These are phyloP conservation scores for Platorchestia sp. DNA, from an alignment of 1,140 invertebrate genomes.

Conservation along the genomic window DNA sequence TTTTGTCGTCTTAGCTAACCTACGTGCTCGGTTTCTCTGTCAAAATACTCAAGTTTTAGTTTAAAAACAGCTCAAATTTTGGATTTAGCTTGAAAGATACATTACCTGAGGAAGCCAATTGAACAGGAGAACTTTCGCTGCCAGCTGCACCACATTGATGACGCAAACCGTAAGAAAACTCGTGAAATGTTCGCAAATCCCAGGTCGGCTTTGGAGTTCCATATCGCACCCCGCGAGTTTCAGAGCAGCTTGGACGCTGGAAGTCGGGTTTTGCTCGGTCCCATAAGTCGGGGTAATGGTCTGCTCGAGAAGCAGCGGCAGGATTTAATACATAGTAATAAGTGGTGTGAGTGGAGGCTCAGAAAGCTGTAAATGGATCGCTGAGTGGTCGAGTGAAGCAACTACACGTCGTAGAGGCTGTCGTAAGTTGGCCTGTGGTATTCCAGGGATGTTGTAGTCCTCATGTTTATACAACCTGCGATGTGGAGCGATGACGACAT, in stretches of 20 bases:
- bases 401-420: not conserved
- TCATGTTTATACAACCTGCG: slow-evolving; percentile 38
- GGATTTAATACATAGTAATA: slow-evolving; percentile 55
- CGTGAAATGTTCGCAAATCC: no score
- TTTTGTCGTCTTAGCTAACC: no score
- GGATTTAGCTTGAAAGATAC: no score
- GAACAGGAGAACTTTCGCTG: no score
- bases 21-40: no score
- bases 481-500: not conserved
- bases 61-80: no score
- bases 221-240: slow-evolving; percentile 24
- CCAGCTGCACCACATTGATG: no score
- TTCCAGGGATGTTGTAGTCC: not conserved
- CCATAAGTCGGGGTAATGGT: slow-evolving; percentile 36
- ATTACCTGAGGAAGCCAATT: no score
- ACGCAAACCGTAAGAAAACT: no score
- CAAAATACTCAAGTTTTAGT: no score
- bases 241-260: not conserved
- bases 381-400: slow-evolving; percentile 31
- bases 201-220: not conserved
- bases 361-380: slow-evolving; percentile 30
- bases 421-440: not conserved
- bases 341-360: slow-evolving; percentile 50
- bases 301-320: not conserved
- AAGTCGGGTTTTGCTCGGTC: slow-evolving; percentile 7